Evolutionary conservation across 2,113 vertebrate species (phyloP).

Genomic region (Scortum barcoo): DNA sequence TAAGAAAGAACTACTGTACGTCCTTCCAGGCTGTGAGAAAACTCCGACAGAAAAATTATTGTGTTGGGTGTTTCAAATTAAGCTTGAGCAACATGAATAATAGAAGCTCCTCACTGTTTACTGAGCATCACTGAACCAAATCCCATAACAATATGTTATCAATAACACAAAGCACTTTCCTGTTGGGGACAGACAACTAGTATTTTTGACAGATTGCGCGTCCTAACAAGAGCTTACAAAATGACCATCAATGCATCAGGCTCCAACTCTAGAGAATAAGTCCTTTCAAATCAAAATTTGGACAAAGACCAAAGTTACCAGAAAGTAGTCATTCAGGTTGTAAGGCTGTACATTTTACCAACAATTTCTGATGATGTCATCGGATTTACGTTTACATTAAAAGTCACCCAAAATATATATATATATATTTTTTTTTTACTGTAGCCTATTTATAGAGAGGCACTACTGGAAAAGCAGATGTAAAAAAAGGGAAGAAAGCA

Average conservation of each 20-base stretch:
- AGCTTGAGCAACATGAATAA: constrained; percentile 70
- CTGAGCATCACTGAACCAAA: constrained; percentile 52
- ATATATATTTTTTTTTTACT: too few species aligned
- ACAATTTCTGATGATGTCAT: constrained; percentile 14
- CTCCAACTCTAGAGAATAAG: background rate
- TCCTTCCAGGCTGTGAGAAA: constrained; percentile 48
- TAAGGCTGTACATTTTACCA: constrained; percentile 7
- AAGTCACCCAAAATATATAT: constrained; percentile 18
- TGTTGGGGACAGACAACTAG: constrained; percentile 20
- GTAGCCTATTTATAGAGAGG: constrained; percentile 35
- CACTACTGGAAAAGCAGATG: constrained; percentile 45
- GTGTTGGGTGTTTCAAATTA: constrained; percentile 74
- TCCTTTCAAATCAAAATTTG: constrained; percentile 8
- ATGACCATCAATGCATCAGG: constrained; percentile 12
- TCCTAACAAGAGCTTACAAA: constrained; percentile 28
- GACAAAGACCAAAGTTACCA: constrained; percentile 14
- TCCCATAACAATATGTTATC: constrained; percentile 69
- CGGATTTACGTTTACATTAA: constrained; percentile 14
- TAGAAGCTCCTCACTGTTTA: constrained; percentile 66
- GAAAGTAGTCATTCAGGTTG: background rate
- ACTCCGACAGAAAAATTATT: constrained; percentile 43
- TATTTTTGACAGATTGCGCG: background rate
- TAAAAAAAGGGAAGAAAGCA: constrained; percentile 20
- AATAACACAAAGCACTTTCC: constrained; percentile 56
- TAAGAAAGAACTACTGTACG: constrained; percentile 21